A percentile compares a stretch with the other conserved stretches of the same genome.
Evolutionary conservation across 2,888 invertebrate genomes (phyloP).

Genomic region (Diarsia mendica): DNA sequence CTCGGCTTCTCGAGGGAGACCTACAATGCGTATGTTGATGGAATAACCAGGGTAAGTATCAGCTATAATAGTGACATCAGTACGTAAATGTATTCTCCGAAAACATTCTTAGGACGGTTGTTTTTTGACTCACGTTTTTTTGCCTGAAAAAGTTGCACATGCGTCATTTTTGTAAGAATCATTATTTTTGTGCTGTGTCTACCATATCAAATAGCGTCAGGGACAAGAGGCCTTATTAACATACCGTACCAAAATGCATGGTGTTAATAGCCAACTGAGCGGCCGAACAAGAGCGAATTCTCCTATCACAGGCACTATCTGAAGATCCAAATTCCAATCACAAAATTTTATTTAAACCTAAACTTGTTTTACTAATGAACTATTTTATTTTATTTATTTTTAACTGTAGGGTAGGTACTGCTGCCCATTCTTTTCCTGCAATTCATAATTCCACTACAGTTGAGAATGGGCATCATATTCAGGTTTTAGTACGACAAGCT

Average conservation of each 20-base stretch:
- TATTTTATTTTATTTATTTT: too few species aligned
- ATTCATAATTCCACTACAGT: background rate
- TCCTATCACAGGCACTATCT: too few species aligned
- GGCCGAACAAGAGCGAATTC: too few species aligned
- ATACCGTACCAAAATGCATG: background rate
- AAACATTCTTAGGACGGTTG: background rate
- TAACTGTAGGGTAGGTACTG: background rate
- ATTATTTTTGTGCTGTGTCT: background rate
- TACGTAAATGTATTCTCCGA: background rate
- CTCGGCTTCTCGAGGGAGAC: constrained; percentile 92
- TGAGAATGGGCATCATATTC: background rate
- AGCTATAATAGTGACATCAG: background rate
- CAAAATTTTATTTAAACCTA: too few species aligned
- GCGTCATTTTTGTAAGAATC: background rate
- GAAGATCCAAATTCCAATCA: too few species aligned
- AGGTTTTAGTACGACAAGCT: background rate
- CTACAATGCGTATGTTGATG: constrained; percentile 84
- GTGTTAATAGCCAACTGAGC: background rate
- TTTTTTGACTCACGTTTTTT: background rate
- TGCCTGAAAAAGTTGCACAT: background rate
- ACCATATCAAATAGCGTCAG: background rate
- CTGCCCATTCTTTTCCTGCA: background rate
- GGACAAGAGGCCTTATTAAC: background rate
- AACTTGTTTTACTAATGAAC: too few species aligned
- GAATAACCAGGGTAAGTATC: constrained; percentile 83